These are phyloP conservation scores for Eupeodes luniger DNA, from an alignment of 2,888 invertebrate species.

Conservation along the genomic window DNA sequence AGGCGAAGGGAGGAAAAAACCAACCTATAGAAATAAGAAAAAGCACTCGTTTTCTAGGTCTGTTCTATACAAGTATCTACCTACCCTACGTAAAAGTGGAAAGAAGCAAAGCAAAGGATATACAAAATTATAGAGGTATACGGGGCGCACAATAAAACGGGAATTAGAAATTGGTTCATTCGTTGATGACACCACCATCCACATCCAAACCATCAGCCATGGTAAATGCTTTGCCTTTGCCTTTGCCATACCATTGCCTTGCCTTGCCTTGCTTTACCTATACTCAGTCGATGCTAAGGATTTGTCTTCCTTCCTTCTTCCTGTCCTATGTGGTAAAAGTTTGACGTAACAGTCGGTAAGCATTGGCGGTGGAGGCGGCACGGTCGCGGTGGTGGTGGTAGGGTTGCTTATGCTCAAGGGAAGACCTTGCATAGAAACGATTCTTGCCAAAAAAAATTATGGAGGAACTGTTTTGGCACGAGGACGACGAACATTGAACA, in stretches of 20 bases:
- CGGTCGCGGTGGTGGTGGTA: too few relatives aligned
- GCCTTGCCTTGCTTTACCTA: constrained; percentile 33
- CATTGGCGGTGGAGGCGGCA: background rate
- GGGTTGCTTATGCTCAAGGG: constrained; percentile 23
- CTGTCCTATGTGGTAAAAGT: constrained; percentile 49
- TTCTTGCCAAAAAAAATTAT: constrained; percentile 59
- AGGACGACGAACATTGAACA: constrained; percentile 1
- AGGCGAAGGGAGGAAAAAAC: constrained; percentile 18
- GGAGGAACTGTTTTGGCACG: constrained; percentile 26
- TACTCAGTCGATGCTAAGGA: constrained; percentile 26
- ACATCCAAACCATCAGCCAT: constrained; percentile 7
- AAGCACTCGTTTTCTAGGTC: constrained; percentile 22
- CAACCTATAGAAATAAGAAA: constrained; percentile 42
- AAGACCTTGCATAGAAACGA: constrained; percentile 32
- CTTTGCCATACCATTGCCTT: background rate
- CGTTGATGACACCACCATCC: constrained; percentile 64
- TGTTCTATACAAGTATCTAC: constrained; percentile 14
- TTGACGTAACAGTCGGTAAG: constrained; percentile 42
- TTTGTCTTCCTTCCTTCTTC: constrained; percentile 37
- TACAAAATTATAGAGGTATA: background rate
- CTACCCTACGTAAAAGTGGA: constrained; percentile 19
- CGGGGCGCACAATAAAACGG: constrained; percentile 67
- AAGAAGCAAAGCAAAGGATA: constrained; percentile 1
- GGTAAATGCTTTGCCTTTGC: constrained; percentile 6
- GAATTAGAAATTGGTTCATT: constrained; percentile 75